Percentiles rank a stretch among this genome's conserved stretches.
phyloP scores from a whole-genome alignment of 2,888 invertebrate species.

The Tubulanus polymorphus region DNA sequence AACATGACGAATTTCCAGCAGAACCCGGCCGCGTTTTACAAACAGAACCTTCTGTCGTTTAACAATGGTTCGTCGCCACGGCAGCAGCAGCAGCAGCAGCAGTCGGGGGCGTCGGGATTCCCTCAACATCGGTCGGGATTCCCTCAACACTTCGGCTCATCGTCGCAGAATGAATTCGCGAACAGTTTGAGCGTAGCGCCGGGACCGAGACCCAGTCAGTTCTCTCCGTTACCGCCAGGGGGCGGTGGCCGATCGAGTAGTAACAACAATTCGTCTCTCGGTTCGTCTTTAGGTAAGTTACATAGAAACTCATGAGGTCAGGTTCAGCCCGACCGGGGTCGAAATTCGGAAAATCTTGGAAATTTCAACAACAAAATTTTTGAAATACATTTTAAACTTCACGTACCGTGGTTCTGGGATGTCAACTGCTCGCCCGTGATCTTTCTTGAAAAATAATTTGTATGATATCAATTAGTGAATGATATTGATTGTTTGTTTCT shows the following conservation, averaged over 20 bases:
- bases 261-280: slow-evolving; percentile 40
- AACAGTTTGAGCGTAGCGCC: not conserved
- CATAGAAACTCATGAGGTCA: not conserved
- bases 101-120: slow-evolving; percentile 4
- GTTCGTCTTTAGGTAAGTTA: slow-evolving; percentile 40
- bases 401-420: no score
- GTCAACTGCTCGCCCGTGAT: no score
- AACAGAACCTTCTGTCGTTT: not conserved
- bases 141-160: slow-evolving; percentile 1
- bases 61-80: not conserved
- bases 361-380: no score
- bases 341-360: no score
- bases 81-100: not conserved
- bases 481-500: no score
- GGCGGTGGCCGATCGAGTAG: slow-evolving; percentile 41
- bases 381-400: no score
- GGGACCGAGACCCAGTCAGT: slow-evolving; percentile 25
- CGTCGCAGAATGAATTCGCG: not conserved
- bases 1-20: not conserved
- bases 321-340: no score
- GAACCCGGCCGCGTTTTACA: not conserved
- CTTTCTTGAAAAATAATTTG: no score
- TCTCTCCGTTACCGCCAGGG: slow-evolving; percentile 32
- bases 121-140: slow-evolving; percentile 5
- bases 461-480: no score